phyloP scores from a whole-genome alignment of 35 echinoderm and acorn worm genomes.

The Diadema setosum region DNA sequence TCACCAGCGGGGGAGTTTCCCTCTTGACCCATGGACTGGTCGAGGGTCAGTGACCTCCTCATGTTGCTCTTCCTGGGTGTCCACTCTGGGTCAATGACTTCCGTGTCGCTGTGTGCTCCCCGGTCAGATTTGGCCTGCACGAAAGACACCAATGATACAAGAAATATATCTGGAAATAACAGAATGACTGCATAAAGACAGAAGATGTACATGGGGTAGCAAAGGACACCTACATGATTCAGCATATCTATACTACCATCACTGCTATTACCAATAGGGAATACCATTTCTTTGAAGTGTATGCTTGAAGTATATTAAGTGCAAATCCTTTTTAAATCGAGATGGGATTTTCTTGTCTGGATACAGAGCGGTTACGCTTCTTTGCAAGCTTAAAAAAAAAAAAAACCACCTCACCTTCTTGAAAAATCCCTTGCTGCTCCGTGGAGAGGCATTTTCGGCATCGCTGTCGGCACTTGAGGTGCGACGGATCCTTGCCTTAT shows the following conservation, averaged over 20 bases:
- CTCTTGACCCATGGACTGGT: not conserved
- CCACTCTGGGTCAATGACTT: slow-evolving; percentile 30
- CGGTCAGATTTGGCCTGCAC: slow-evolving; percentile 44
- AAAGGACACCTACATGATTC: too few species aligned
- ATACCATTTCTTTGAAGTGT: too few species aligned
- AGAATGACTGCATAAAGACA: too few species aligned
- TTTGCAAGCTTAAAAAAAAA: too few species aligned
- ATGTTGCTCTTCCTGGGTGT: not conserved
- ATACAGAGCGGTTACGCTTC: too few species aligned
- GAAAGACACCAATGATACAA: not conserved
- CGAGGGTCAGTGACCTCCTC: not conserved
- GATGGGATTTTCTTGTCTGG: too few species aligned
- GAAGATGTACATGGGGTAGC: too few species aligned
- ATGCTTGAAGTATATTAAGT: too few species aligned
- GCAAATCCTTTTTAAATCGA: too few species aligned
- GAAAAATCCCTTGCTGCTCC: not conserved
- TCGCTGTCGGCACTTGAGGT: slow-evolving; percentile 5
- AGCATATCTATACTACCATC: too few species aligned
- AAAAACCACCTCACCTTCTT: slow-evolving; percentile 11
- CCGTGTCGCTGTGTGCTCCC: slow-evolving; percentile 59
- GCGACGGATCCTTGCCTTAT: slow-evolving; percentile 63
- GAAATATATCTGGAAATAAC: too few species aligned
- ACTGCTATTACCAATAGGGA: too few species aligned
- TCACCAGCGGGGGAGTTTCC: not conserved
- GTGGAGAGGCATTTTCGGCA: slow-evolving; percentile 2